These are phyloP conservation scores for Urocynchramus pylzowi DNA, from an alignment of 2,113 vertebrate genomes.

Conservation along the genomic window DNA sequence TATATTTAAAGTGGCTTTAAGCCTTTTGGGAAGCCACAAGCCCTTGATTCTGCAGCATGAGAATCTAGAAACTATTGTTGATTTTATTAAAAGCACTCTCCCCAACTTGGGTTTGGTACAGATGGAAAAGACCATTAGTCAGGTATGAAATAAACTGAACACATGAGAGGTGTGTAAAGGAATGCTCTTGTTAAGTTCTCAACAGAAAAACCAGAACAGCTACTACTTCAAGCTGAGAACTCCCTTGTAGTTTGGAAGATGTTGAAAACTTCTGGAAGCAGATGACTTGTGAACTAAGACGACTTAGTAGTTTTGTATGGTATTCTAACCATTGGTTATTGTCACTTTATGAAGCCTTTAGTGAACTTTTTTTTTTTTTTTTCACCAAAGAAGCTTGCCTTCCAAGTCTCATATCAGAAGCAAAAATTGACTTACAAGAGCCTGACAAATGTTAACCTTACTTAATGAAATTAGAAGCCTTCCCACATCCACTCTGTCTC, in stretches of 20 bases:
- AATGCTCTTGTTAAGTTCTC: background rate
- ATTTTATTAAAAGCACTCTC: slow-evolving; percentile 92
- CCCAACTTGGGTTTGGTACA: slow-evolving; percentile 93
- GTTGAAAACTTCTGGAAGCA: background rate
- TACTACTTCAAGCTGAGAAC: background rate
- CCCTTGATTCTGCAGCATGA: slow-evolving; percentile 93
- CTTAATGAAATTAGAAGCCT: background rate
- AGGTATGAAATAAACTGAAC: slow-evolving; percentile 73
- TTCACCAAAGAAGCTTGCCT: background rate
- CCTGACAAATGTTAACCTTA: background rate
- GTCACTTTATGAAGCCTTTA: background rate
- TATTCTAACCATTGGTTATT: background rate
- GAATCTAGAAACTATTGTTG: slow-evolving; percentile 91
- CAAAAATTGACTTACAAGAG: background rate
- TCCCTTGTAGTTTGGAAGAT: background rate
- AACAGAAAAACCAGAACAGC: background rate
- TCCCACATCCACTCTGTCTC: background rate
- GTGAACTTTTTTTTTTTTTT: background rate
- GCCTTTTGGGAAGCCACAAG: slow-evolving; percentile 91
- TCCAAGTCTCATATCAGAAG: background rate
- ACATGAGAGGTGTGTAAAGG: background rate
- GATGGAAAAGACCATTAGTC: slow-evolving; percentile 96
- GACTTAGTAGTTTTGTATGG: background rate
- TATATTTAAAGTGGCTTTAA: slow-evolving; percentile 94
- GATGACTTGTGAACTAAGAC: background rate